Conservation (phyloP, 2,797 vertebrate species). For the Acrocephalus scirpaceus region DNA sequence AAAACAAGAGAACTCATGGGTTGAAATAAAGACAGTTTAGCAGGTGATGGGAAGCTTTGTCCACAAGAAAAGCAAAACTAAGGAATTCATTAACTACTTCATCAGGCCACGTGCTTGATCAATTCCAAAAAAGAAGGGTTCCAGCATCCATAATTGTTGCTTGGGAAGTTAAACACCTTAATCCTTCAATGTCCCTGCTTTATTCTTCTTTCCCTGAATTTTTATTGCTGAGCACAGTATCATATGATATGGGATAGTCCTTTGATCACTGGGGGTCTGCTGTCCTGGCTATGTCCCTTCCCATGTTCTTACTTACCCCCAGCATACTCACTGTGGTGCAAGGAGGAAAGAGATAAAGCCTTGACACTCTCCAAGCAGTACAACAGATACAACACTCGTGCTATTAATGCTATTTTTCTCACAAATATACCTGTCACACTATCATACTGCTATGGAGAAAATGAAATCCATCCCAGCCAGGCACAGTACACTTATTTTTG, state of each 20-base stretch:
- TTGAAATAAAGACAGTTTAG: neutral
- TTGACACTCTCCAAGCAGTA: neutral
- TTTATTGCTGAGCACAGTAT: neutral
- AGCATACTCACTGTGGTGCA: neutral
- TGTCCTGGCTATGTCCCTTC: neutral
- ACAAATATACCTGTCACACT: neutral
- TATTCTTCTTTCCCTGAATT: neutral
- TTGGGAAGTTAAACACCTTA: neutral
- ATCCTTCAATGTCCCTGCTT: neutral
- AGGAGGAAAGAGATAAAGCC: neutral
- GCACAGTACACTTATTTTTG: neutral
- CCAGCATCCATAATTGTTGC: neutral
- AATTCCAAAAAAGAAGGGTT: neutral
- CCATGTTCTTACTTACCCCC: neutral
- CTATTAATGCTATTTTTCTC: neutral
- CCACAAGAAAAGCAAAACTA: neutral
- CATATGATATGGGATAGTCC: neutral
- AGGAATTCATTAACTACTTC: neutral
- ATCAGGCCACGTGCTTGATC: neutral
- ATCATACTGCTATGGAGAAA: neutral
- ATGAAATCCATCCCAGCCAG: neutral
- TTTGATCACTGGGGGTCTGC: neutral
- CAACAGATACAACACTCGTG: neutral
- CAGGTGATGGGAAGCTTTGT: neutral
- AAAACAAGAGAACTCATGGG: neutral